Evolutionary conservation across 2,888 invertebrate species (phyloP).

Genomic region (Pristionchus japonicus): DNA sequence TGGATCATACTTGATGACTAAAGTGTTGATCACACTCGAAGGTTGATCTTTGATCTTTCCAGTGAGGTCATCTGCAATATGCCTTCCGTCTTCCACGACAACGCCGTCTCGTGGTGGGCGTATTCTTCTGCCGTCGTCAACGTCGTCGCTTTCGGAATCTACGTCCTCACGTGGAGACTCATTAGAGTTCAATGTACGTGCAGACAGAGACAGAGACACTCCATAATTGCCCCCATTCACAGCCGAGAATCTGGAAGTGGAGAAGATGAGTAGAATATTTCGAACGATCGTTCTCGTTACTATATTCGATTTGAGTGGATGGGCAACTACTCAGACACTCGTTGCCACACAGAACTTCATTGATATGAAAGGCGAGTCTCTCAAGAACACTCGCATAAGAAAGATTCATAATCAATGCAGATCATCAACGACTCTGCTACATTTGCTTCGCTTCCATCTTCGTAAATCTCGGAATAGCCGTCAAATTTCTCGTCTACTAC

Average conservation of each 20-base stretch:
- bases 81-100: neutral
- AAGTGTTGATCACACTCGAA: no score
- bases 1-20: no score
- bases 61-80: neutral
- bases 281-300: neutral
- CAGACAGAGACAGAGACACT: neutral
- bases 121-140: neutral
- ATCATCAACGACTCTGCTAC: neutral
- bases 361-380: neutral
- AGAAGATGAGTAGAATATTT: neutral
- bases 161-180: neutral
- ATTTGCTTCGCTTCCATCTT: neutral
- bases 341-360: neutral
- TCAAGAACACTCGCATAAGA: neutral
- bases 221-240: neutral
- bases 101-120: neutral
- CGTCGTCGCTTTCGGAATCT: neutral
- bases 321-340: neutral
- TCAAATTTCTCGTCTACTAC: neutral
- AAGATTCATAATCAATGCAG: neutral
- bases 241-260: neutral
- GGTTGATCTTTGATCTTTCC: neutral
- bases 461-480: neutral
- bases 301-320: neutral
- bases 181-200: neutral